Percentiles rank a stretch among this genome's conserved stretches.
phyloP scores from a whole-genome alignment of 2,888 invertebrate genomes.

The Patella pellucida region DNA sequence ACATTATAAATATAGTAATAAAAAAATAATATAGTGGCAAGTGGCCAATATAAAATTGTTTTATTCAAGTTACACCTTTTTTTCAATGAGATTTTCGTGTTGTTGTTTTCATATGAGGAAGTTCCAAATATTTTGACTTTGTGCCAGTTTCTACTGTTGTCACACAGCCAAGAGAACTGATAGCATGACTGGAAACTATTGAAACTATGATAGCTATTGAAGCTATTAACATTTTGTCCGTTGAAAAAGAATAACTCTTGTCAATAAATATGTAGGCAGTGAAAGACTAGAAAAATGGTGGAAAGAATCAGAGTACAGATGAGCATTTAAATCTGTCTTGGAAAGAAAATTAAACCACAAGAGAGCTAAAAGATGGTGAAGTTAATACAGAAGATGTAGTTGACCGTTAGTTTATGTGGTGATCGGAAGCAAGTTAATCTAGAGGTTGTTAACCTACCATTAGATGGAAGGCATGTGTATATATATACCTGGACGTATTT shows the following conservation, averaged over 20 bases:
- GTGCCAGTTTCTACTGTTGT: background rate
- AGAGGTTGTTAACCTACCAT: too few relatives aligned
- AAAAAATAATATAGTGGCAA: background rate
- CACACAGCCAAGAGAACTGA: constrained; percentile 7
- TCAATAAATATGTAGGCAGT: background rate
- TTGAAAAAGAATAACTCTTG: background rate
- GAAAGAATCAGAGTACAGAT: too few relatives aligned
- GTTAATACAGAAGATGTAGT: too few relatives aligned
- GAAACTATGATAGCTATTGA: background rate
- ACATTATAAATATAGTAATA: too few relatives aligned
- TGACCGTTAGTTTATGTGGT: too few relatives aligned
- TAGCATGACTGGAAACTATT: constrained; percentile 4
- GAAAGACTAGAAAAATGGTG: too few relatives aligned
- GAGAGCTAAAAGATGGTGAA: too few relatives aligned
- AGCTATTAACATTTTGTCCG: constrained; percentile 7
- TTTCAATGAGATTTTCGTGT: constrained; percentile 6
- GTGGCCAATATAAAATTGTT: background rate
- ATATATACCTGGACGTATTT: too few relatives aligned
- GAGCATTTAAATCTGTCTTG: too few relatives aligned
- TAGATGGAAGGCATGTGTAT: too few relatives aligned
- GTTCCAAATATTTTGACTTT: constrained; percentile 6
- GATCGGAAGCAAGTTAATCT: too few relatives aligned
- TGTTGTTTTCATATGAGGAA: constrained; percentile 12
- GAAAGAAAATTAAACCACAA: too few relatives aligned
- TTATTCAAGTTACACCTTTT: background rate